These are phyloP conservation scores for Nesometra sesokonis DNA, from an alignment of 35 echinoderm and acorn worm species.

Conservation along the genomic window DNA sequence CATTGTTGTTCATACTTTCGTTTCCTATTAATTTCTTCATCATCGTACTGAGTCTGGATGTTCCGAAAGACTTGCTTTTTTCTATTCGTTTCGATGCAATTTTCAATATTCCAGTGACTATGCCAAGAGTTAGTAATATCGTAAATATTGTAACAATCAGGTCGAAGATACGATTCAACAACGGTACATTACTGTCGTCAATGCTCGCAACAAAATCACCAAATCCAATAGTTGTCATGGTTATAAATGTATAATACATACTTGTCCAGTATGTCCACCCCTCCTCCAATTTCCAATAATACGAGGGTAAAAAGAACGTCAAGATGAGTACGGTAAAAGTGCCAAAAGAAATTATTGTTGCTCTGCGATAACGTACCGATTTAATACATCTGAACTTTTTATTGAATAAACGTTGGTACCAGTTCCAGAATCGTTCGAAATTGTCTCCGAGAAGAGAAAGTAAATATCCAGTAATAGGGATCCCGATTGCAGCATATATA, in stretches of 20 bases:
- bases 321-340: neutral
- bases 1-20: neutral
- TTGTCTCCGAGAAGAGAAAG: neutral
- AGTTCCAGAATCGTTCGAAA: neutral
- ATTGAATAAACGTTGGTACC: neutral
- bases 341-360: neutral
- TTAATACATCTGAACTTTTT: neutral
- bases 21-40: neutral
- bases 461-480: neutral
- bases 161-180: neutral
- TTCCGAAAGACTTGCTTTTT: neutral
- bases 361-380: neutral
- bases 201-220: slow-evolving; percentile 6
- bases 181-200: neutral
- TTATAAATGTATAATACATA: slow-evolving; percentile 6
- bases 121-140: neutral
- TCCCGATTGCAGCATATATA: neutral
- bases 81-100: neutral
- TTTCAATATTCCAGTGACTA: neutral
- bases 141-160: neutral
- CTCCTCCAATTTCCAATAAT: neutral
- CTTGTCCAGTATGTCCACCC: neutral
- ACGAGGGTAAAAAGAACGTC: neutral
- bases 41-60: neutral
- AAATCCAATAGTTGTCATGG: slow-evolving; percentile 9